Evolutionary conservation across 2,113 vertebrate genomes (phyloP), one percentile per base, ranked within the genome.

Genomic region (Mustela nigripes): DNA sequence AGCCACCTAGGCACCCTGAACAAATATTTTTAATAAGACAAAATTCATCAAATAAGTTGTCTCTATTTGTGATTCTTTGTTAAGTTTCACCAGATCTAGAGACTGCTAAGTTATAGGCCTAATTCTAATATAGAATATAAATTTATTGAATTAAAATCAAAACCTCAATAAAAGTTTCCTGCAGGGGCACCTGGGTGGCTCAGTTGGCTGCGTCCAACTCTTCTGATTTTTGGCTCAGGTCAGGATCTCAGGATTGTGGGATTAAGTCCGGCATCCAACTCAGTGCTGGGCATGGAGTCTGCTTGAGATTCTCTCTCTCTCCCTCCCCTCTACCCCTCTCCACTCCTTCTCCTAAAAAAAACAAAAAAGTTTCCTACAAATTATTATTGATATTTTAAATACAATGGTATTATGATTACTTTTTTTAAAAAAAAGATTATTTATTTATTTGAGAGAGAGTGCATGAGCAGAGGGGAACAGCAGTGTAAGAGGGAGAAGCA

Each of bases 11-110:
- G 14, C 5, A 0, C 42, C 14, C 7, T 48, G 24, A 31, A 76
- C 73, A 76, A 76, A 31, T 76, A 76, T 58, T 92, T 92, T 91
- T 92, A 92, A 45, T 7, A 69, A 33, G 48, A 91, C n/a, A 82
- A 69, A 56, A 81, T 39, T 39, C 24, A 81, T 56, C n/a, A 58
- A 91, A 81, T 33, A 71, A 85, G 31, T n/a, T 48, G 18, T 85
- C 31, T 67, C 31, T 85, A 48, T 16, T 60, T 58, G 60, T n/a
- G 42, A 85, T 85, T 85, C 42, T 65, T 48, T 65, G 21, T 36
- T 58, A 58, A 36, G 33, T 81, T 36, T 22, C 50, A 85, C 60
- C 60, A 65, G 33, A 85, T 19, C 33, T 85, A 85, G 28, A 65
- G 18, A 85, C 16, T 65, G 18, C 16, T 33, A 85, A 65, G 33